Percentiles rank a stretch among this genome's conserved stretches.
These are phyloP conservation scores for Apocheima hispidaria DNA, from an alignment of 2,888 invertebrate genomes.

Conservation along the genomic window DNA sequence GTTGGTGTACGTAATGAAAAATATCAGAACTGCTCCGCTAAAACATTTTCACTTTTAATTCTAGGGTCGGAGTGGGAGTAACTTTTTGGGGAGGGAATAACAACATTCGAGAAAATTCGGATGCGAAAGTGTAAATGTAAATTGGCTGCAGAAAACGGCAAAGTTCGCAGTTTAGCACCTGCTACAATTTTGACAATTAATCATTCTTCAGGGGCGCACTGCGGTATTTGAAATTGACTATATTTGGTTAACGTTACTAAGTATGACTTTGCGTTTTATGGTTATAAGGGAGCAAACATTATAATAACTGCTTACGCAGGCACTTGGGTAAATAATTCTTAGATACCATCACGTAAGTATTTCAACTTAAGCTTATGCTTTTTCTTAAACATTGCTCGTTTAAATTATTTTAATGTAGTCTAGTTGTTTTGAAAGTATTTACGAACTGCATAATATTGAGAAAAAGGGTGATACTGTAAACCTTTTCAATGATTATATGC, in stretches of 20 bases:
- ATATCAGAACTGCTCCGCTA: conserved; percentile 42
- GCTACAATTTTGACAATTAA: conserved; percentile 38
- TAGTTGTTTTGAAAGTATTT: no score
- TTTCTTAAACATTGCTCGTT: no score
- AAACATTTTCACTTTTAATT: conserved; percentile 34
- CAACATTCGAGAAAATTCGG: conserved; percentile 27
- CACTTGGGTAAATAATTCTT: conserved; percentile 7
- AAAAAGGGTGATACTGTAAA: no score
- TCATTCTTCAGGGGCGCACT: conserved; percentile 23
- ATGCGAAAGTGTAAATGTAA: conserved; percentile 32
- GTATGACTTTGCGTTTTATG: conserved; percentile 13
- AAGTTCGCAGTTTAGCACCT: conserved; percentile 39
- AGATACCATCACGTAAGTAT: background rate
- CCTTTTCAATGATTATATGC: no score
- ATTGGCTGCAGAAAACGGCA: conserved; percentile 28
- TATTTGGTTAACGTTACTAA: conserved; percentile 13
- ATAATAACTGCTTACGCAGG: background rate
- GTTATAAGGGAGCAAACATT: conserved; percentile 12
- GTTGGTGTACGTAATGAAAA: conserved; percentile 48
- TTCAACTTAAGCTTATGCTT: no score
- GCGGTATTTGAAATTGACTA: conserved; percentile 17
- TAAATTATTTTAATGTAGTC: no score
- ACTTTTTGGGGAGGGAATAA: conserved; percentile 20
- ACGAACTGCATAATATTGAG: no score
- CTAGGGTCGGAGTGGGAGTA: conserved; percentile 23